Conservation (phyloP, 2,113 vertebrate species). For the Malaclemys terrapin region DNA sequence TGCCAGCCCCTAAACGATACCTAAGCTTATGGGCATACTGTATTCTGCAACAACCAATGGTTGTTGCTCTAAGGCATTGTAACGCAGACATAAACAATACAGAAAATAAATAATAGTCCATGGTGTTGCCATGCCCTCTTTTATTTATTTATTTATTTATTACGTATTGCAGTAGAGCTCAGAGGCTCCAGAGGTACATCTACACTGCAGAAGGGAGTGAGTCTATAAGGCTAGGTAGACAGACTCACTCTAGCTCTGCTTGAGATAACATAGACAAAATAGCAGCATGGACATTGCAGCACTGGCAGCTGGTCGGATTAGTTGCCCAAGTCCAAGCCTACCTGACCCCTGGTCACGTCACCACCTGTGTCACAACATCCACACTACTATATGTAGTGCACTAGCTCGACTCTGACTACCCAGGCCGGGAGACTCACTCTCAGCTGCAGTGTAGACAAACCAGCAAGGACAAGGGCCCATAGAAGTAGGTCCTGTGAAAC, state of each 20-base stretch:
- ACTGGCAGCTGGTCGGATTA: background rate
- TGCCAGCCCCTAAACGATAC: fast-evolving
- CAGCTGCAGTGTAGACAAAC: background rate
- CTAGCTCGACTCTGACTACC: no score
- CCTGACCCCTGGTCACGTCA: background rate
- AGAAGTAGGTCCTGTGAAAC: background rate
- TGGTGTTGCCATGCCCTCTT: background rate
- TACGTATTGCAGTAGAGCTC: background rate
- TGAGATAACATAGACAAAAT: background rate
- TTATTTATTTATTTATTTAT: background rate
- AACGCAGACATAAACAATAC: background rate
- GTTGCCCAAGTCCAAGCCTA: background rate
- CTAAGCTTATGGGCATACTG: background rate
- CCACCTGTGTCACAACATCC: background rate
- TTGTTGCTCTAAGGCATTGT: background rate
- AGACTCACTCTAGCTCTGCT: background rate
- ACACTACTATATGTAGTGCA: background rate
- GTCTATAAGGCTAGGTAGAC: background rate
- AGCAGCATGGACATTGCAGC: background rate
- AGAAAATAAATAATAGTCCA: background rate
- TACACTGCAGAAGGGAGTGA: background rate
- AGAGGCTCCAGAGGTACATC: fast-evolving
- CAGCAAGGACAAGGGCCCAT: background rate
- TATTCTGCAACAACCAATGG: background rate
- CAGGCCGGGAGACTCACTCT: background rate